A percentile compares a stretch with the other conserved stretches of the same genome.
phyloP scores from a whole-genome alignment of 2,113 vertebrate species.

The Trachemys scripta region DNA sequence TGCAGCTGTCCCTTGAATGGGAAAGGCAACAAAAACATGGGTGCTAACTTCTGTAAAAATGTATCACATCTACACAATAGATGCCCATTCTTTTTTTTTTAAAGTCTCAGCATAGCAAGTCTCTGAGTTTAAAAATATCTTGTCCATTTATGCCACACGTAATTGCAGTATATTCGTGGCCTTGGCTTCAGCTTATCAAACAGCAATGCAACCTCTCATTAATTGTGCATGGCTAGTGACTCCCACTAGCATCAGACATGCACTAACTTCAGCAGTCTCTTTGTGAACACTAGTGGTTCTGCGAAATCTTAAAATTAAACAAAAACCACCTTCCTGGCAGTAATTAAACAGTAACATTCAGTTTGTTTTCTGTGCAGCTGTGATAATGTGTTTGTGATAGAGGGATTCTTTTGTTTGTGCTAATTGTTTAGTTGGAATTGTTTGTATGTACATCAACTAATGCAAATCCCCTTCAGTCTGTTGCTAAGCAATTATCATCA shows the following conservation, averaged over 20 bases:
- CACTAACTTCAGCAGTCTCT: background rate
- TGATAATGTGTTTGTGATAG: background rate
- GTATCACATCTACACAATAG: rapidly evolving
- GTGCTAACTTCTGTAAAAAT: background rate
- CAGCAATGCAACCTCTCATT: background rate
- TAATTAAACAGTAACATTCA: background rate
- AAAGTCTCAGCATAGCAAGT: background rate
- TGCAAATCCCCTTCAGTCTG: slow-evolving; percentile 20
- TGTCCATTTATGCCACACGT: background rate
- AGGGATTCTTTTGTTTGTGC: background rate
- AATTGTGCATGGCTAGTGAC: background rate
- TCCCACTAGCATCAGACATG: background rate
- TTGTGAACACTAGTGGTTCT: background rate
- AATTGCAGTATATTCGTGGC: background rate
- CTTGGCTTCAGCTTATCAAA: background rate
- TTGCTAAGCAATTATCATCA: slow-evolving; percentile 35
- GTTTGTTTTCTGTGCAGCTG: background rate
- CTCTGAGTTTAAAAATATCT: background rate
- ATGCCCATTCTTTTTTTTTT: background rate
- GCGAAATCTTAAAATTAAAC: background rate
- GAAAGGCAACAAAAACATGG: background rate
- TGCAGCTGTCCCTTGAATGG: background rate
- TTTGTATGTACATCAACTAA: background rate
- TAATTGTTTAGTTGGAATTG: background rate
- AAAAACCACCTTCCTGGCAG: background rate